These are phyloP conservation scores for Allophyes oxyacanthae DNA, from an alignment of 2,888 invertebrate species.

Conservation along the genomic window DNA sequence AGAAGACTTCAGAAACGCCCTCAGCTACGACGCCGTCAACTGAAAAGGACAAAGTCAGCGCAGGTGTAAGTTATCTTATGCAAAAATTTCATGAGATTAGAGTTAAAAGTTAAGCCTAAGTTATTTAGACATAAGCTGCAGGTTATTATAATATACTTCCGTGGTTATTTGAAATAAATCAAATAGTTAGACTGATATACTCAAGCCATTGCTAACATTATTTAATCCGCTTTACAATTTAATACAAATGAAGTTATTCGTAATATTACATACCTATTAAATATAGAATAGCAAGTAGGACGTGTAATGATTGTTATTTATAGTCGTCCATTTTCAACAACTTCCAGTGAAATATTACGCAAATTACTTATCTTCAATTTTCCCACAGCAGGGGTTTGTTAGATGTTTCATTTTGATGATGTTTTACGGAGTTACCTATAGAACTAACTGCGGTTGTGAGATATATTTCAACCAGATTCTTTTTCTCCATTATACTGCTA, in stretches of 20 bases:
- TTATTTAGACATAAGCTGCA: slow-evolving; percentile 48
- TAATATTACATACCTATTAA: slow-evolving; percentile 46
- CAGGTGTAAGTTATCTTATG: slow-evolving; percentile 91
- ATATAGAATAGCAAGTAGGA: slow-evolving; percentile 60
- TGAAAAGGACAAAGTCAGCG: slow-evolving; percentile 92
- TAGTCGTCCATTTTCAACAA: slow-evolving; percentile 65
- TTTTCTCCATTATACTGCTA: slow-evolving; percentile 42
- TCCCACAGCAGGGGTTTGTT: slow-evolving; percentile 26
- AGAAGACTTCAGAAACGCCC: slow-evolving; percentile 92
- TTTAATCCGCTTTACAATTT: slow-evolving; percentile 71
- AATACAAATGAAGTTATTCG: slow-evolving; percentile 51
- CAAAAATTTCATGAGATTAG: slow-evolving; percentile 91
- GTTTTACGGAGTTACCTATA: slow-evolving; percentile 36
- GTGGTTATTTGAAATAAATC: slow-evolving; percentile 57
- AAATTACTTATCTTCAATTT: slow-evolving; percentile 19
- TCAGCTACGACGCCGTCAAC: slow-evolving; percentile 90
- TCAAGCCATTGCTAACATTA: slow-evolving; percentile 66
- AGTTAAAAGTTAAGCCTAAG: slow-evolving; percentile 87
- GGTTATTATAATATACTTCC: slow-evolving; percentile 51
- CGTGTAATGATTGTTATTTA: slow-evolving; percentile 55
- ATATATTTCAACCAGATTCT: slow-evolving; percentile 59
- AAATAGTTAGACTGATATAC: slow-evolving; percentile 76
- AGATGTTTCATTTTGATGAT: slow-evolving; percentile 25
- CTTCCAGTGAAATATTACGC: slow-evolving; percentile 46
- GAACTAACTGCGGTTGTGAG: slow-evolving; percentile 63